Percentiles rank a stretch among this genome's conserved stretches.
These are phyloP conservation scores for Ptyas mucosa DNA, from an alignment of 2,113 vertebrate genomes.

Conservation along the genomic window DNA sequence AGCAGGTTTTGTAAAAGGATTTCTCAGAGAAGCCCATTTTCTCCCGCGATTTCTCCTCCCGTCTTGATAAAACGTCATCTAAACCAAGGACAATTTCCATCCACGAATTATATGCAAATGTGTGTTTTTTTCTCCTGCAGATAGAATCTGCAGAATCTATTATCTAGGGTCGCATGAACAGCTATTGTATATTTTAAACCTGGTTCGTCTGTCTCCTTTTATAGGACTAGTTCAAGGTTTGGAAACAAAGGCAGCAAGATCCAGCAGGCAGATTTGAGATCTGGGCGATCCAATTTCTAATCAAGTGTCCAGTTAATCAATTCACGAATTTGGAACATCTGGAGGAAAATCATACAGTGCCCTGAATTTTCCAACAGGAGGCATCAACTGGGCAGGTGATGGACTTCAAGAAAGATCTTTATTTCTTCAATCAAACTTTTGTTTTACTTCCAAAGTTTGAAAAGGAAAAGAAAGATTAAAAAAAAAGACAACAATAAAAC, in stretches of 20 bases:
- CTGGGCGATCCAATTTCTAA: not conserved
- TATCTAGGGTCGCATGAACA: not conserved
- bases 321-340: not conserved
- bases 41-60: not conserved
- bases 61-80: not conserved
- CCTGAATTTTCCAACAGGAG: not conserved
- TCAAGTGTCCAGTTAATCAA: not conserved
- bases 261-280: not conserved
- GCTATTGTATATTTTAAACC: not conserved
- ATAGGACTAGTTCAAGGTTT: too few relatives aligned
- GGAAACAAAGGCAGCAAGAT: not conserved
- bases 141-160: not conserved
- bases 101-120: not conserved
- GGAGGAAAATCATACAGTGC: not conserved
- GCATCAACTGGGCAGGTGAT: not conserved
- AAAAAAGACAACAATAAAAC: too few relatives aligned
- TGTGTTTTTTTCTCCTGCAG: not conserved
- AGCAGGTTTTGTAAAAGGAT: accelerated
- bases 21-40: not conserved
- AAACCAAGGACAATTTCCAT: not conserved
- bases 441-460: too few relatives aligned
- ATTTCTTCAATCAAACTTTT: not conserved
- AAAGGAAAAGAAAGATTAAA: too few relatives aligned
- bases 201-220: not conserved
- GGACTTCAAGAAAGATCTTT: not conserved